A percentile compares a stretch with the other conserved stretches of the same genome.
These are phyloP conservation scores for Leucophora obtusa DNA, from an alignment of 2,888 invertebrate genomes.

Conservation along the genomic window DNA sequence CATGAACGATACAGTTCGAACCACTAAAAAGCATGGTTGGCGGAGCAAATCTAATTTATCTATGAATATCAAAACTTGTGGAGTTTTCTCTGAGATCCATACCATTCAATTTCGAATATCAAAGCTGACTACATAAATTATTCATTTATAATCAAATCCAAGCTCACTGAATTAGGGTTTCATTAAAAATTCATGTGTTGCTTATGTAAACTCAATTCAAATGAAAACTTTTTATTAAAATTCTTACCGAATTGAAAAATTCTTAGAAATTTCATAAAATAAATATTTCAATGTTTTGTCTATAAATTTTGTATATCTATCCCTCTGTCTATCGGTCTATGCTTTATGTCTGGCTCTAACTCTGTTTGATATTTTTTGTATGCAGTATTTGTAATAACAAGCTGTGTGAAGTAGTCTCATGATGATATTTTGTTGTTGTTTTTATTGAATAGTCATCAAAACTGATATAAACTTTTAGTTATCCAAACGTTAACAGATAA, in stretches of 20 bases:
- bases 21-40: too few relatives aligned
- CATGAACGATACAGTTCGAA: too few relatives aligned
- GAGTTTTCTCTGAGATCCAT: too few relatives aligned
- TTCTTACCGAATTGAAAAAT: background rate
- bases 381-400: background rate
- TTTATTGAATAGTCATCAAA: constrained; percentile 4
- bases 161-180: too few relatives aligned
- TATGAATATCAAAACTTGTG: too few relatives aligned
- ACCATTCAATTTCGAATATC: too few relatives aligned
- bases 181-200: too few relatives aligned
- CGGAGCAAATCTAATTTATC: too few relatives aligned
- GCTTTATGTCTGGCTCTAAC: background rate
- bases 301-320: background rate
- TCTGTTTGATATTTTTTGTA: background rate
- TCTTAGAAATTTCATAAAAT: background rate
- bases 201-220: background rate
- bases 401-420: background rate
- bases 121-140: too few relatives aligned
- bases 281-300: background rate
- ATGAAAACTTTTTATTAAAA: background rate
- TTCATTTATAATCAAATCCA: too few relatives aligned
- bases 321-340: background rate
- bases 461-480: constrained; percentile 6
- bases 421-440: constrained; percentile 20
- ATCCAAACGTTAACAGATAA: constrained; percentile 3